Conservation (phyloP, 1,140 invertebrate species). For the Caenorhabditis remanei region DNA sequence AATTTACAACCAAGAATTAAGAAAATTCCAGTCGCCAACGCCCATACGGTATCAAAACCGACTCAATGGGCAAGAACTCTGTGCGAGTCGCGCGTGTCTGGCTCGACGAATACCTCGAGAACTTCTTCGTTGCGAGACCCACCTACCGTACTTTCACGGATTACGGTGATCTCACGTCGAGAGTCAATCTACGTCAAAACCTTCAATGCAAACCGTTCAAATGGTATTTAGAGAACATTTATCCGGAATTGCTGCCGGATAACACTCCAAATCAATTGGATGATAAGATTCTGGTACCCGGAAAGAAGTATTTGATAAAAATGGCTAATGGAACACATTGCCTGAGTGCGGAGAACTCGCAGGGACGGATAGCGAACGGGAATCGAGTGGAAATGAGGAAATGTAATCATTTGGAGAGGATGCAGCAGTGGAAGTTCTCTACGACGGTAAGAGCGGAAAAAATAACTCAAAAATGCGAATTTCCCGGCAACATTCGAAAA, state of each 20-base stretch:
- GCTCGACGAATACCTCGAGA: conserved; percentile 86
- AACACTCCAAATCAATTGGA: conserved; percentile 51
- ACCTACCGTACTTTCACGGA: conserved; percentile 66
- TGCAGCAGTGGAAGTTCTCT: conserved; percentile 62
- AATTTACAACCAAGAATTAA: neutral
- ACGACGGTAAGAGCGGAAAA: neutral
- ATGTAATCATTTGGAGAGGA: conserved; percentile 59
- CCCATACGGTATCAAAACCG: conserved; percentile 83
- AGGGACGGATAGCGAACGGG: conserved; percentile 61
- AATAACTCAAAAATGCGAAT: neutral
- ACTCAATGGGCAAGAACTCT: conserved; percentile 89
- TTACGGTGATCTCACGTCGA: conserved; percentile 85
- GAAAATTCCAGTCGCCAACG: conserved; percentile 52
- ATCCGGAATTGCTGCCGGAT: conserved; percentile 67
- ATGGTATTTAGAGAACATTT: conserved; percentile 86
- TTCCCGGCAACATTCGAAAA: neutral
- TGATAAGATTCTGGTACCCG: conserved; percentile 37
- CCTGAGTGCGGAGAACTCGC: conserved; percentile 61
- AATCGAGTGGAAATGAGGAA: conserved; percentile 60
- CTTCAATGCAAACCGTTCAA: conserved; percentile 95
- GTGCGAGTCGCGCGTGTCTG: conserved; percentile 92
- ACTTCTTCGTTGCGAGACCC: conserved; percentile 68
- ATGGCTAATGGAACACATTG: conserved; percentile 61
- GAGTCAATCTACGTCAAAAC: conserved; percentile 84
- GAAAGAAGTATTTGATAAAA: conserved; percentile 58